Evolutionary conservation across 2,888 invertebrate species (phyloP).

Genomic region (Aspidiotus destructor): DNA sequence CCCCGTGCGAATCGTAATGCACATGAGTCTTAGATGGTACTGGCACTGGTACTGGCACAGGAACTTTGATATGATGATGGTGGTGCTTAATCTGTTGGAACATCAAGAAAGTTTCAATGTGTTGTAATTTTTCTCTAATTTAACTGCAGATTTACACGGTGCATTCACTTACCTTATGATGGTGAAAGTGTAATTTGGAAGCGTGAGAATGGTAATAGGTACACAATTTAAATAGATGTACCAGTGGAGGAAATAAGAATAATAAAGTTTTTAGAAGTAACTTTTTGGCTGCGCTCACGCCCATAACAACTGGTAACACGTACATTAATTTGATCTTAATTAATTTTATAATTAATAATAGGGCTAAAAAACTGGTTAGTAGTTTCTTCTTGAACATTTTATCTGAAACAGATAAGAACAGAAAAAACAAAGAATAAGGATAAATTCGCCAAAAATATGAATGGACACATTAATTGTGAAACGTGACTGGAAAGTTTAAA

Average conservation of each 20-base stretch:
- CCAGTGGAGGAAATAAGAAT: conserved; percentile 70
- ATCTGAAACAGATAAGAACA: conserved; percentile 49
- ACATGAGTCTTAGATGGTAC: conserved; percentile 37
- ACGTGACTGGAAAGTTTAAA: no score
- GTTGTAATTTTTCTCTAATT: background rate
- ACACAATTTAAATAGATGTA: conserved; percentile 74
- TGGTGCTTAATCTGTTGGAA: conserved; percentile 58
- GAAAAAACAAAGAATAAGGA: conserved; percentile 9
- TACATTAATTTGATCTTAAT: conserved; percentile 71
- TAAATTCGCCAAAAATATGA: no score
- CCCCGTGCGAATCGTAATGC: conserved; percentile 37
- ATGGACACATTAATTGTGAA: no score
- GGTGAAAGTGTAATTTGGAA: conserved; percentile 71
- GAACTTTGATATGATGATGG: conserved; percentile 52
- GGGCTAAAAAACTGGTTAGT: conserved; percentile 61
- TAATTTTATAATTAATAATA: conserved; percentile 66
- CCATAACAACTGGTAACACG: conserved; percentile 65
- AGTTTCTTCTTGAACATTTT: conserved; percentile 67
- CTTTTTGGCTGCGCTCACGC: conserved; percentile 74
- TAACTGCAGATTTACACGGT: background rate
- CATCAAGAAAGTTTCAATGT: conserved; percentile 5
- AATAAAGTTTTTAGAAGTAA: conserved; percentile 67
- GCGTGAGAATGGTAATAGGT: conserved; percentile 67
- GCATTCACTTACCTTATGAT: conserved; percentile 48
- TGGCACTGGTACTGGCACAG: conserved; percentile 45